phyloP scores from a whole-genome alignment of 1,140 invertebrate genomes.

The Anoplophora glabripennis region DNA sequence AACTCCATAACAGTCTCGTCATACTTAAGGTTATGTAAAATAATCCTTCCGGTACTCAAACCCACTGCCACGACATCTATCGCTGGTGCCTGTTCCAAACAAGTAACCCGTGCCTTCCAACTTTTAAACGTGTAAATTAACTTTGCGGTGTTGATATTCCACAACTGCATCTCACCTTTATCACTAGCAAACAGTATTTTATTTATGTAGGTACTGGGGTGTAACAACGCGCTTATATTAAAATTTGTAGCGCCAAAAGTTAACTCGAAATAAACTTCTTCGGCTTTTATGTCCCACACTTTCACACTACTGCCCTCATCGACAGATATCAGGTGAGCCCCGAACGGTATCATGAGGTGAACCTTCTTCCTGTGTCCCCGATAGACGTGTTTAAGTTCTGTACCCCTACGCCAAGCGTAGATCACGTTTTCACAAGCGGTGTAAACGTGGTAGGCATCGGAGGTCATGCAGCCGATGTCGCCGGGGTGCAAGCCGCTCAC shows the following conservation, averaged over 20 bases:
- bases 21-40: conserved; percentile 85
- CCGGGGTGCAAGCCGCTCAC: conserved; percentile 78
- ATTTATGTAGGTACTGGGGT: conserved; percentile 92
- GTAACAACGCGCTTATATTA: conserved; percentile 73
- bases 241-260: conserved; percentile 72
- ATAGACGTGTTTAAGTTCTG: conserved; percentile 81
- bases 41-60: conserved; percentile 75
- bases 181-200: conserved; percentile 91
- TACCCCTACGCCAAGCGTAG: conserved; percentile 84
- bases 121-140: conserved; percentile 79
- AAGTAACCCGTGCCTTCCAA: conserved; percentile 69
- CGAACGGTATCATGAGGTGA: conserved; percentile 82
- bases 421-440: conserved; percentile 77
- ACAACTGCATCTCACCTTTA: conserved; percentile 84
- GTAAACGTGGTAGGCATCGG: conserved; percentile 79
- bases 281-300: conserved; percentile 81
- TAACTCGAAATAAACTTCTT: conserved; percentile 65
- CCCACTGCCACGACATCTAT: conserved; percentile 88
- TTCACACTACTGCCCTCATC: conserved; percentile 75
- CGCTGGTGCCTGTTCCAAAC: conserved; percentile 81
- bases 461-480: conserved; percentile 79
- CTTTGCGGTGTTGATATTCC: conserved; percentile 83
- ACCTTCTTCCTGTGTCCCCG: conserved; percentile 73
- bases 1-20: conserved; percentile 86
- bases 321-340: conserved; percentile 78